Percentiles rank a stretch among this genome's conserved stretches.
Evolutionary conservation across 2,797 vertebrate species (phyloP).

Genomic region (Sebastes variabilis): DNA sequence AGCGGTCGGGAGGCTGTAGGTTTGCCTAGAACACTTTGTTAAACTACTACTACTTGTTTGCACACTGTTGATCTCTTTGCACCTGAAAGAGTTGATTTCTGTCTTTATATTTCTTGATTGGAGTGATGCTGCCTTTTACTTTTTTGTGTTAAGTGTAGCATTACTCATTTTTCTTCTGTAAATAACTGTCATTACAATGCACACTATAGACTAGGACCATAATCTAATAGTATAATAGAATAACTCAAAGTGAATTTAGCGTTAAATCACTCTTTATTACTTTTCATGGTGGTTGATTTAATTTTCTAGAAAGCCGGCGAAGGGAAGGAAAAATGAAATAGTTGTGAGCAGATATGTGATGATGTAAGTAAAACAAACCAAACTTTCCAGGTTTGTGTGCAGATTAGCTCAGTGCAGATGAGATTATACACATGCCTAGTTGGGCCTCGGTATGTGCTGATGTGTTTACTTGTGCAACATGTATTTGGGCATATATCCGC

Average conservation of each 20-base stretch:
- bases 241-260: not conserved
- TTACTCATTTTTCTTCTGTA: not conserved
- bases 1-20: not conserved
- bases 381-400: constrained; percentile 34
- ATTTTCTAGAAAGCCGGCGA: not conserved
- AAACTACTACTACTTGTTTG: not conserved
- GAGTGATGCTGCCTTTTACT: not conserved
- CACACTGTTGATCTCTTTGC: not conserved
- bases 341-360: constrained; percentile 21
- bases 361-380: constrained; percentile 34
- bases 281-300: not conserved
- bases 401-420: constrained; percentile 46
- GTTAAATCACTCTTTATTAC: not conserved
- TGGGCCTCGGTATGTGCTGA: constrained; percentile 14
- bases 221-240: not conserved
- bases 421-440: constrained; percentile 49
- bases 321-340: not conserved
- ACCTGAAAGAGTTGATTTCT: not conserved
- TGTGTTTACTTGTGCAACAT: constrained; percentile 24
- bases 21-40: not conserved
- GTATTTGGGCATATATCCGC: constrained; percentile 4
- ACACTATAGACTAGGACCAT: not conserved
- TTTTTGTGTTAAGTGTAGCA: not conserved
- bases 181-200: not conserved
- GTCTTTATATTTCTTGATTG: not conserved